These are phyloP conservation scores for Muntiacus muntjak DNA, from an alignment of 2,113 vertebrate genomes.

Conservation along the genomic window DNA sequence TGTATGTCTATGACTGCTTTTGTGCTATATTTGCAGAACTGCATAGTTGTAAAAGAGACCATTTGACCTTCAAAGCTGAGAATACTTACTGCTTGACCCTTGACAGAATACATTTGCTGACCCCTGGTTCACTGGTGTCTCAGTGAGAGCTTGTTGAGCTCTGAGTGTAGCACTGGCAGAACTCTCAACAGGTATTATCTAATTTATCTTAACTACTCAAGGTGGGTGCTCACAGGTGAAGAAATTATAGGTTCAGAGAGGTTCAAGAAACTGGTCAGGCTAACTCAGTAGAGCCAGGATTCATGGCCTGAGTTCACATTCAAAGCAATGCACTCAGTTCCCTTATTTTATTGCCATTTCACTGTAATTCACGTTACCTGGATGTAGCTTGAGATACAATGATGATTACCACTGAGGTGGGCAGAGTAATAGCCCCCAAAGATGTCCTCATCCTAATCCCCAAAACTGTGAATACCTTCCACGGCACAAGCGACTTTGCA, in stretches of 20 bases:
- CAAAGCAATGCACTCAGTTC: background rate
- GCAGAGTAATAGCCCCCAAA: background rate
- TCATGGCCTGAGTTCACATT: background rate
- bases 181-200: background rate
- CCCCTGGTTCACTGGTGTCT: background rate
- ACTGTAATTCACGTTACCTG: rapidly evolving
- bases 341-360: background rate
- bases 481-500: background rate
- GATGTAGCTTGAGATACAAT: background rate
- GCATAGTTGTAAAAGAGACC: background rate
- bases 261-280: background rate
- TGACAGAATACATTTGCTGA: background rate
- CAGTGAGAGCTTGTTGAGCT: background rate
- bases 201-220: background rate
- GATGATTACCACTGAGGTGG: background rate
- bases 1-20: background rate
- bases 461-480: background rate
- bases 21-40: background rate
- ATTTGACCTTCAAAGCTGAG: background rate
- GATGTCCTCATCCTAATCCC: background rate
- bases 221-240: background rate
- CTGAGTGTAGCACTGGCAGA: background rate
- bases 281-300: background rate
- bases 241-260: background rate
- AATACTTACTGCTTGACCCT: background rate